Evolutionary conservation across 2,797 vertebrate genomes (phyloP), one percentile per base, ranked within the genome.

Genomic region (Myotis daubentonii): DNA sequence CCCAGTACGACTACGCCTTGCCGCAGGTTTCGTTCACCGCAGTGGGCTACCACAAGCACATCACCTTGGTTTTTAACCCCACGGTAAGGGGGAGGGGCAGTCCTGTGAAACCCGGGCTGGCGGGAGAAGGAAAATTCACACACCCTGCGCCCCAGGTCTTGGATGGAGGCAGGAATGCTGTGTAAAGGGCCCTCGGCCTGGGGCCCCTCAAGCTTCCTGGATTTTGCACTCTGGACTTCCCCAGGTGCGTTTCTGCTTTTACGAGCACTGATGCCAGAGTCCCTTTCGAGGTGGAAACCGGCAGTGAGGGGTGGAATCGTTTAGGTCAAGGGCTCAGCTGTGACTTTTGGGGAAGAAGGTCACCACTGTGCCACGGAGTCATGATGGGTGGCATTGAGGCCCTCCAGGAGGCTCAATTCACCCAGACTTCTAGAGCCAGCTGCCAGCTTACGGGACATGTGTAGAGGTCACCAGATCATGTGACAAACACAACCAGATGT

Each of bases 11-110:
- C 97, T 99, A 99, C 94, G 99, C 98, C 19, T 98, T 99, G 90
- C 99, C 99, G 30, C 99, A 99, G 95, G 98, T 99, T 66, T 99
- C 99, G 6, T 99, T 99, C 98, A 99, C 98, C 13, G 99, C 99
- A n/a, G 97, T 96, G 1, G 99, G 99, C 62, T 99, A 99, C 98
- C 99, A 99, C 95, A 99, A 99, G 87, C 99, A 99, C 75, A 72
- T 99, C 97, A 99, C 99, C 0, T 97, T 99, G 97, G 97, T 99
- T 94, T 99, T 99, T 96, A 99, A 98, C 97, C 99, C 99, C 88
- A 98, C 98, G 53, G 99, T 99, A 98, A 99, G 99, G 97, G 92
- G 6, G 6, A 7, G 11, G 65, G 38, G 41, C 22, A 13, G 36
- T n/a, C 11, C 0, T 8, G 4, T n/a, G 25, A 25, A 30, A 1